These are phyloP conservation scores for Pammene aurita DNA, from an alignment of 2,888 invertebrate species.

Conservation along the genomic window DNA sequence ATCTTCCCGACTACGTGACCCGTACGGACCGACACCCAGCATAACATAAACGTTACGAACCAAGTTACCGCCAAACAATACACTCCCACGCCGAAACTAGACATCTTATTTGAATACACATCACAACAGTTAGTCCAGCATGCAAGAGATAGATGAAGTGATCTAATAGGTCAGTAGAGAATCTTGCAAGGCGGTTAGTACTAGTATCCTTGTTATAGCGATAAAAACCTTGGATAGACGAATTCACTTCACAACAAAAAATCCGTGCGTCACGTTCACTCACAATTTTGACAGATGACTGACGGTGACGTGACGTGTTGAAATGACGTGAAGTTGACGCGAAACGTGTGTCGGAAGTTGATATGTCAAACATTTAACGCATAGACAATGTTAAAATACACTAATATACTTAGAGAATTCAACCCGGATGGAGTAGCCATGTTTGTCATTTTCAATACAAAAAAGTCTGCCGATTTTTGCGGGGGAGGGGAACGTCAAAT, in stretches of 20 bases:
- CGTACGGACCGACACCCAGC: slow-evolving; percentile 85
- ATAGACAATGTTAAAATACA: slow-evolving; percentile 5
- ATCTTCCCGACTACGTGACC: slow-evolving; percentile 86
- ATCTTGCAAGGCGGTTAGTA: slow-evolving; percentile 53
- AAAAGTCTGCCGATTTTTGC: too few species aligned
- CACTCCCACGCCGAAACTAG: slow-evolving; percentile 85
- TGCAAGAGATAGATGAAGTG: slow-evolving; percentile 51
- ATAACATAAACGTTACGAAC: slow-evolving; percentile 84
- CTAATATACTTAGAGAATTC: too few species aligned
- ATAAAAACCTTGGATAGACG: slow-evolving; percentile 47
- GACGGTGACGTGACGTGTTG: neutral
- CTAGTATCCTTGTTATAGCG: slow-evolving; percentile 51
- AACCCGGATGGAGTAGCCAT: too few species aligned
- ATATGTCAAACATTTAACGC: neutral
- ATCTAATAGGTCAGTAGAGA: slow-evolving; percentile 28
- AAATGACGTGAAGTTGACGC: neutral
- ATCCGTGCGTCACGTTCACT: slow-evolving; percentile 38
- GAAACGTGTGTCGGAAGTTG: neutral
- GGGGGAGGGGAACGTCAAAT: too few species aligned
- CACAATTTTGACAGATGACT: slow-evolving; percentile 32
- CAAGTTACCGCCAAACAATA: slow-evolving; percentile 86
- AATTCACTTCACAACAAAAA: slow-evolving; percentile 42
- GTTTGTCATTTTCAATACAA: too few species aligned
- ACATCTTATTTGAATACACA: slow-evolving; percentile 53
- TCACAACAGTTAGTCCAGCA: slow-evolving; percentile 43